Base-by-base conservation (phyloP, 1,140 invertebrate genomes). In the Agrypnia vestita region DNA sequence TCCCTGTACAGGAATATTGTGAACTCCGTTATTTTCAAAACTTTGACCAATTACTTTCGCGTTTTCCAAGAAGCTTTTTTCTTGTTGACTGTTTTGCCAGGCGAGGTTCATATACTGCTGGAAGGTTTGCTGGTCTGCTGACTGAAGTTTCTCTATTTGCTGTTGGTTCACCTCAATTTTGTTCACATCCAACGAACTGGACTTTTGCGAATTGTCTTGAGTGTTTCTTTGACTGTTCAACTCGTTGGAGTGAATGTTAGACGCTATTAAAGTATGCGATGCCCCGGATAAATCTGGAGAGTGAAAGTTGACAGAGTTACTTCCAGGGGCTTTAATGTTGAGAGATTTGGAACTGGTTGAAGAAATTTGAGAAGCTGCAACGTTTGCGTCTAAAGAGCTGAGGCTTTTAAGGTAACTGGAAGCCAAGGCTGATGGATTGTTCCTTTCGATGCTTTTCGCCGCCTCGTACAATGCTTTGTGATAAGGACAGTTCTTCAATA, bases 1-100 rank as follows among this genome's bases (percentile, higher is more conserved):
- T 0, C 91, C 92, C 84, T 92, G 91, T 19, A 92, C 84, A 11
- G 92, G 91, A 74, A 94, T 92, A 59, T 92, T 91, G 83, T 93
- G 82, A 6, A 83, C 35, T 49, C 72, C 86, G 7, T 82, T 11
- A 82, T 64, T 0, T 84, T 81, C 43, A 21, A 74, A 74, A 25
- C 51, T 56, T 84, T 87, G 55, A 82, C 86, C 71, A 84, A 85
- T 79, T 11, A 77, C 53, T 84, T 84, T 76, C 85, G 85, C 51
- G 74, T 85, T 46, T 84, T 81, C 49, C 53, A 84, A 76, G 53
- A 84, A 79, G 73, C 59, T 84, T 56, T 84, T 55, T 4, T 64
- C 71, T 47, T 72, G 49, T 17, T 59, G 49, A 12, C 53, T 56
- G 9, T 75, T 35, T 15, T 82, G 61, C 35, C 74, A 74, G 13